Evolutionary conservation across 2,797 vertebrate genomes (phyloP).

Genomic region (Acanthurus tractus): DNA sequence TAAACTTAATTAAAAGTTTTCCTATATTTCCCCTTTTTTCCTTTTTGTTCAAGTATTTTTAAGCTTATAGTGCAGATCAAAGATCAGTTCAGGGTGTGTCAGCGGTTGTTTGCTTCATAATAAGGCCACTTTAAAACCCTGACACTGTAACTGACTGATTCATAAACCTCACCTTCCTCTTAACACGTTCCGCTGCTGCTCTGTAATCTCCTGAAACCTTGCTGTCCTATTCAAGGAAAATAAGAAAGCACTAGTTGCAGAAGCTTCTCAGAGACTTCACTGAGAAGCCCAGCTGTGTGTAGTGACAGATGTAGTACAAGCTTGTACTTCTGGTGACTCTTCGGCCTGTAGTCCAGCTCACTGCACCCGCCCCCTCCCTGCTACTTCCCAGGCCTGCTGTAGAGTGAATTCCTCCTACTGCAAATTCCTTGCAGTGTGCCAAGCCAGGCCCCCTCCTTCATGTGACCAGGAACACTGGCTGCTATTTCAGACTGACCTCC

Average conservation of each 20-base stretch:
- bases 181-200: background rate
- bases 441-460: conserved; percentile 29
- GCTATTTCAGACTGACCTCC: conserved; percentile 64
- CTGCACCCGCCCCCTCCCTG: background rate
- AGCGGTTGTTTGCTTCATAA: background rate
- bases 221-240: background rate
- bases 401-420: conserved; percentile 8
- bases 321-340: background rate
- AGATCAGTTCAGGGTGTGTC: background rate
- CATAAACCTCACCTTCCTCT: too few relatives aligned
- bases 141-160: background rate
- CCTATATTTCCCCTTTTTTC: too few relatives aligned
- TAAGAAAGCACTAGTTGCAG: background rate
- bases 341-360: background rate
- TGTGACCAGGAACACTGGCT: conserved; percentile 55
- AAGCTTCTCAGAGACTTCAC: background rate
- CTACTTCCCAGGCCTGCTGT: background rate
- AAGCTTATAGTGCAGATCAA: too few relatives aligned
- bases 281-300: background rate
- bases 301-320: too few relatives aligned
- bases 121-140: background rate
- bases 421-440: conserved; percentile 25
- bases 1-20: too few relatives aligned
- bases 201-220: background rate
- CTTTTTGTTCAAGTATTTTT: too few relatives aligned